These are phyloP conservation scores for Drosophila diplacantha DNA, from an alignment of 2,888 invertebrate species.

Conservation along the genomic window DNA sequence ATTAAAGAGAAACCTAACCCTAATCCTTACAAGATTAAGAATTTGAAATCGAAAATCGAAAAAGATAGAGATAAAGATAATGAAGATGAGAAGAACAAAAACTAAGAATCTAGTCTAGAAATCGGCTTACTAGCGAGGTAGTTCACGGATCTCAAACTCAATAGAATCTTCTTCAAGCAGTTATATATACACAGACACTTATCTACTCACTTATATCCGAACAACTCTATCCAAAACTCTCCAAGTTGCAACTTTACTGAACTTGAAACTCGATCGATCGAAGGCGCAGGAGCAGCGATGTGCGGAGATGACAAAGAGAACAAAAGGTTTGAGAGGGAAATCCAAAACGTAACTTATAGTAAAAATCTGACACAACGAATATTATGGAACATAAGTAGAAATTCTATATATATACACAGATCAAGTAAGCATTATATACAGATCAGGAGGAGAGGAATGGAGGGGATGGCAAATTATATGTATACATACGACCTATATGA, in stretches of 20 bases:
- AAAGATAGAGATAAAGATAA: constrained; percentile 24
- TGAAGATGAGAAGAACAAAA: constrained; percentile 32
- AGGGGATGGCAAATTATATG: constrained; percentile 50
- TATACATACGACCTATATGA: constrained; percentile 58
- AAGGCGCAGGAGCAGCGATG: neutral
- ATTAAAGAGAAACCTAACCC: constrained; percentile 30
- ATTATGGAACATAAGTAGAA: constrained; percentile 78
- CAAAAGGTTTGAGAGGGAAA: constrained; percentile 68
- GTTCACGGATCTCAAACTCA: constrained; percentile 58
- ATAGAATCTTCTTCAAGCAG: constrained; percentile 54
- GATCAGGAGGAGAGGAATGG: constrained; percentile 30
- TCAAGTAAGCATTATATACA: constrained; percentile 69
- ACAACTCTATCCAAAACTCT: constrained; percentile 43
- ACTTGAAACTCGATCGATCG: constrained; percentile 34
- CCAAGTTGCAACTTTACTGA: constrained; percentile 52
- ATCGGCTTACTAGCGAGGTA: constrained; percentile 58
- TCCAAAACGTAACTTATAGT: constrained; percentile 74
- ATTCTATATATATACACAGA: constrained; percentile 74
- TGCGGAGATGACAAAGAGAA: constrained; percentile 34
- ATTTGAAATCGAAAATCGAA: constrained; percentile 2
- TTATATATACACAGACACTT: constrained; percentile 46
- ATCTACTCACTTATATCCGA: constrained; percentile 47
- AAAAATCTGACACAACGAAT: constrained; percentile 78
- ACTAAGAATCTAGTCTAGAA: constrained; percentile 49
- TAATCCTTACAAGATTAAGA: constrained; percentile 6